Conservation (phyloP, 2,888 invertebrate genomes). For the Phania funesta region DNA sequence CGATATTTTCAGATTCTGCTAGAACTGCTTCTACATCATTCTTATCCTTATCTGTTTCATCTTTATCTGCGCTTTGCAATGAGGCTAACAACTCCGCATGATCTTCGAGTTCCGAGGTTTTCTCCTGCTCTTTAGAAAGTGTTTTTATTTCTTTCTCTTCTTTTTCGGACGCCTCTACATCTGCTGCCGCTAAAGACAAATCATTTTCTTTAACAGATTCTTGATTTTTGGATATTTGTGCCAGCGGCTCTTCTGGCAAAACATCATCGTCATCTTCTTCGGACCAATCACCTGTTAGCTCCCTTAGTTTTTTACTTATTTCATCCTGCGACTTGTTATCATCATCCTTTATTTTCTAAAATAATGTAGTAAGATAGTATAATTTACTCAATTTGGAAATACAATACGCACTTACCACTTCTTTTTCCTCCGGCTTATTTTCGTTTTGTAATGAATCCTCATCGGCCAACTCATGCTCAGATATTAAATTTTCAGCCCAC, state of each 20-base stretch:
- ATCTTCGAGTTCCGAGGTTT: slow-evolving; percentile 21
- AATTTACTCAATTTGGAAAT: not conserved
- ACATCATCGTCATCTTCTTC: slow-evolving; percentile 79
- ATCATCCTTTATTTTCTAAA: slow-evolving; percentile 58
- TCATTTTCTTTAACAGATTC: slow-evolving; percentile 17
- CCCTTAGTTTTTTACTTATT: slow-evolving; percentile 77
- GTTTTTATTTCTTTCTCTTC: slow-evolving; percentile 62
- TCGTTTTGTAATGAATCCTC: slow-evolving; percentile 49
- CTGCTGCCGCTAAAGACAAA: not conserved
- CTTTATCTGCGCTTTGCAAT: slow-evolving; percentile 78
- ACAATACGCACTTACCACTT: slow-evolving; percentile 20
- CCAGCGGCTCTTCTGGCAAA: slow-evolving; percentile 59
- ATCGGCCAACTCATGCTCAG: slow-evolving; percentile 75
- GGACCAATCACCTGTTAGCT: slow-evolving; percentile 79
- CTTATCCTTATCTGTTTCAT: slow-evolving; percentile 5
- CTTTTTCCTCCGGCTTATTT: slow-evolving; percentile 44
- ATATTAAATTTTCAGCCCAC: slow-evolving; percentile 78
- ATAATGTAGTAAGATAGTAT: slow-evolving; percentile 17
- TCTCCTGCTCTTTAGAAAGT: slow-evolving; percentile 74
- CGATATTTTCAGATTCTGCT: slow-evolving; percentile 46
- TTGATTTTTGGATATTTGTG: slow-evolving; percentile 3
- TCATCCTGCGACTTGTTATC: slow-evolving; percentile 71
- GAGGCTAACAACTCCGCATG: slow-evolving; percentile 48
- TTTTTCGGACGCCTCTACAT: slow-evolving; percentile 1
- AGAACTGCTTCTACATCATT: not conserved